A percentile compares a stretch with the other conserved stretches of the same genome.
Conservation (phyloP, 2,113 vertebrate genomes). For the Rana temporaria region DNA sequence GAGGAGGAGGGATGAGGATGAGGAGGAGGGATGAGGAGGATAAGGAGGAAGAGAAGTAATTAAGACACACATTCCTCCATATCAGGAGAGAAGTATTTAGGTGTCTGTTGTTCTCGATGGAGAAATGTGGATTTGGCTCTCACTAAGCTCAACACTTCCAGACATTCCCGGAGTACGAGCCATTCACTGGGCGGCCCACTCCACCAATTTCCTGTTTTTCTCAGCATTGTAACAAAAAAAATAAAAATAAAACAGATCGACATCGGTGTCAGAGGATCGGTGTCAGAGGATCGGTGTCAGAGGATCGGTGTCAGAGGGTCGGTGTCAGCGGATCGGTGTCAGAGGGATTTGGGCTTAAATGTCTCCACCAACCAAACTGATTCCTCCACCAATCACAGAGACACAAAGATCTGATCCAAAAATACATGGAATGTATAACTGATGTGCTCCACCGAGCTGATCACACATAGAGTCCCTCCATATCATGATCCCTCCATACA, state of each 20-base stretch:
- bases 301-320: too few relatives aligned
- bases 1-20: too few relatives aligned
- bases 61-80: conserved; percentile 37
- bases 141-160: conserved; percentile 57
- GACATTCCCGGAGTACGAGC: conserved; percentile 50
- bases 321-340: too few relatives aligned
- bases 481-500: too few relatives aligned
- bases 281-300: too few relatives aligned
- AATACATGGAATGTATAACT: too few relatives aligned
- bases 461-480: too few relatives aligned
- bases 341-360: conserved; percentile 24
- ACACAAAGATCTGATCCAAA: too few relatives aligned
- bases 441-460: too few relatives aligned
- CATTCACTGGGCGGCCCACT: conserved; percentile 18
- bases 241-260: conserved; percentile 27
- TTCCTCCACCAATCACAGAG: too few relatives aligned
- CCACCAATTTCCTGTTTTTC: conserved; percentile 48
- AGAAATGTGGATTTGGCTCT: conserved; percentile 58
- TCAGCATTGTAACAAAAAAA: conserved; percentile 23
- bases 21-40: too few relatives aligned
- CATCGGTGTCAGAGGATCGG: conserved; percentile 27
- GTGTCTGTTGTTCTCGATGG: conserved; percentile 46
- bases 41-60: conserved; percentile 26
- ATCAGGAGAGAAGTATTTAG: conserved; percentile 58
- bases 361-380: too few relatives aligned